Evolutionary conservation across 1,140 invertebrate species (phyloP), one percentile per base, ranked within the genome.

Genomic region (Bombus difficillimus): DNA sequence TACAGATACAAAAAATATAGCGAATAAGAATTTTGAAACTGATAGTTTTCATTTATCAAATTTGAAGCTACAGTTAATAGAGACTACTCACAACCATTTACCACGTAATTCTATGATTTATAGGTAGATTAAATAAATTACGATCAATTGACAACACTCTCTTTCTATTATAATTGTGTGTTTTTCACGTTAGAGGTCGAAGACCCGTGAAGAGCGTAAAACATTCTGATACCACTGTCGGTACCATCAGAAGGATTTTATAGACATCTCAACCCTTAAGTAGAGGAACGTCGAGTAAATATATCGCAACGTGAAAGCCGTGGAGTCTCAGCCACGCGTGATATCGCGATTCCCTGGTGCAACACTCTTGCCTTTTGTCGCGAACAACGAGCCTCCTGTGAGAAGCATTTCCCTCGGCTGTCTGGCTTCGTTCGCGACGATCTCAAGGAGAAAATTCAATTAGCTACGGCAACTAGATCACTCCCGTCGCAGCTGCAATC

Each of bases 401-500:
- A 71, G 85, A 59, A 72, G 47, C 73, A 43, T 57, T 81, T 81
- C 74, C 62, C 43, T 47, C 83, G n/a, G 10, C 39, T 57, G 75
- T 91, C 89, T 91, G 88, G 85, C 86, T 89, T 80, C 85, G 82
- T 82, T 90, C 85, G 81, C 83, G 86, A 85, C 68, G 78, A 92
- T 83, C 77, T 86, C 89, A 79, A 90, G 93, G 74, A 92, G 92
- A 93, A 93, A 92, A 93, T 93, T 91, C 86, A 92, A 93, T 92
- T 91, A 92, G 78, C 78, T 73, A 13, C 81, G 85, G 77, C 81
- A 81, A 69, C 77, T 80, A 90, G 90, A 91, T 89, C 88, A 83
- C 76, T 62, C 37, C 10, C 43, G 43, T 72, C 68, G 85, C 89
- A 91, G 89, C 90, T 91, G 90, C 89, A 87, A 91, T 86, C 81